Percentiles rank a stretch among this genome's conserved stretches.
phyloP scores from a whole-genome alignment of 2,113 vertebrate species.

The Xenotilapia caudafasciata region DNA sequence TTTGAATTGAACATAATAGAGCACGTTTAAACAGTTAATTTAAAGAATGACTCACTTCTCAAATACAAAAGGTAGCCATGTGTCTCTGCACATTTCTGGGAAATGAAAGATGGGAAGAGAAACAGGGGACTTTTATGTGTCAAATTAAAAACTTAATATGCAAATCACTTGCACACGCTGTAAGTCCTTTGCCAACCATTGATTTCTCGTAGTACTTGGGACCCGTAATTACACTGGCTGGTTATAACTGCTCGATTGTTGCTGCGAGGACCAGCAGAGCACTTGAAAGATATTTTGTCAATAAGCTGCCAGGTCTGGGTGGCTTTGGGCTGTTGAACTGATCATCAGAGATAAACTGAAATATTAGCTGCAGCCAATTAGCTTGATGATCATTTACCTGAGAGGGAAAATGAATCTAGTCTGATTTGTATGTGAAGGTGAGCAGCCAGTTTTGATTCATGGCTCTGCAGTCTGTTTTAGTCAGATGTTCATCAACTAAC shows the following conservation, averaged over 20 bases:
- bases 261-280: not conserved
- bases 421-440: not conserved
- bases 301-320: not conserved
- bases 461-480: not conserved
- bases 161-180: not conserved
- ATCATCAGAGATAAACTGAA: not conserved
- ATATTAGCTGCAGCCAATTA: not conserved
- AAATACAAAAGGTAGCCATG: not conserved
- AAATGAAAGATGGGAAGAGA: not conserved
- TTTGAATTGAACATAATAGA: not conserved
- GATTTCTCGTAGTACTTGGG: constrained; percentile 1
- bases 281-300: constrained; percentile 18
- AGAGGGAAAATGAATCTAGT: not conserved
- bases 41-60: not conserved
- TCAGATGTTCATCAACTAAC: not conserved
- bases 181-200: constrained; percentile 7
- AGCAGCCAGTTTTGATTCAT: not conserved
- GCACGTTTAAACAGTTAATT: not conserved
- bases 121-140: not conserved
- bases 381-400: not conserved
- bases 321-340: not conserved
- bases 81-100: not conserved
- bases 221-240: constrained; percentile 4
- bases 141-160: constrained; percentile 32
- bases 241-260: constrained; percentile 21